Base-by-base conservation (phyloP, 2,797 vertebrate species). In the Rhyacichthys aspro region DNA sequence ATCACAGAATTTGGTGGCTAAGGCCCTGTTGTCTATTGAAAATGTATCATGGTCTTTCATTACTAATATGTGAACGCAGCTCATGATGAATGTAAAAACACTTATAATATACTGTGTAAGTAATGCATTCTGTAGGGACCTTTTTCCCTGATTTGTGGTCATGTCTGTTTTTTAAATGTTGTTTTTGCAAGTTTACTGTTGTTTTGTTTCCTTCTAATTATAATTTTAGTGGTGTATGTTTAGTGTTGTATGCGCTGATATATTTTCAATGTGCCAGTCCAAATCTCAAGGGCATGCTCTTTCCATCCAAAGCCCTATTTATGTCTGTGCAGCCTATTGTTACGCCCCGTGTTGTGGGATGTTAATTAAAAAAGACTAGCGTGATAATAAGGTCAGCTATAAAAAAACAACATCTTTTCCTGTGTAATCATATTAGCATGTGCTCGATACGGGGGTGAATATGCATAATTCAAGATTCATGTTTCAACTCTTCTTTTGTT, bases 321-420 rank as follows among this genome's bases (percentile, higher is more conserved):
- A 15, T 19, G 49, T 38, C 49, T 52, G 34, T 16, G 17, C 49
- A 18, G 34, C 47, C 15, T 36, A 48, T 53, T 67, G 70, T 60
- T 59, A 18, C 44, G 14, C 28, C 2, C 46, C 14, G 37, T 47
- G 23, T 76, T 52, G 34, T 52, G 34, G 34, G 43, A 56, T 60
- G 33, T 34, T 67, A 75, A 83, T 78, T 50, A 43, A 70, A 80
- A 59, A 61, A 67, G 74, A 66, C 43, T 55, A 41, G 64, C 67
- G 43, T 72, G 41, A 47, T 67, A 85, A 75, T 61, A 70, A 79
- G 78, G 79, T 76, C 59, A 68, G 34, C 66, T 58, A 72, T 38
- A 50, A 72, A 67, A 62, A 55, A 63, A 55, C 9, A 64, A 57
- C 36, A 44, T 34, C 9, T 52, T 59, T 63, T 67, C 46, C 19